phyloP scores from a whole-genome alignment of 2,888 invertebrate genomes.

The Caenorhabditis wallacei region DNA sequence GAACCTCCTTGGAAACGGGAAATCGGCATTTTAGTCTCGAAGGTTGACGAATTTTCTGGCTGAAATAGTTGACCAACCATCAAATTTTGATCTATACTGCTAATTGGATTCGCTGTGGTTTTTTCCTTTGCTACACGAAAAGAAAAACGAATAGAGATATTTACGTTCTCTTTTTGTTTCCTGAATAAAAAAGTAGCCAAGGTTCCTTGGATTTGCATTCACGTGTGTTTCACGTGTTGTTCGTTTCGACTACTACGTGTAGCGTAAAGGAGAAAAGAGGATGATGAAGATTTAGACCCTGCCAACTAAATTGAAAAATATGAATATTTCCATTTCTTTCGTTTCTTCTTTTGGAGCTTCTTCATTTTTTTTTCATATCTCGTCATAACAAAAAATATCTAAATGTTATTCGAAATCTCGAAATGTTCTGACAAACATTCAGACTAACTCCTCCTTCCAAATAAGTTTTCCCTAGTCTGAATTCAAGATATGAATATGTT shows the following conservation, averaged over 20 bases:
- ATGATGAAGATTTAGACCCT: constrained; percentile 18
- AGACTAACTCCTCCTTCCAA: no score
- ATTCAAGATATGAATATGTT: no score
- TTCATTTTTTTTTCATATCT: not conserved
- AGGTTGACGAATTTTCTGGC: not conserved
- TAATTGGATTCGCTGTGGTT: constrained; percentile 21
- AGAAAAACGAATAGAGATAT: not conserved
- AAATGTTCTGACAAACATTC: not conserved
- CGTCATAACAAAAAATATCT: not conserved
- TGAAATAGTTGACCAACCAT: constrained; percentile 13
- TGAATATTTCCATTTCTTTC: constrained; percentile 1
- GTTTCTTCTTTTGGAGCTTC: constrained; percentile 12
- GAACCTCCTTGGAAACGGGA: constrained; percentile 26
- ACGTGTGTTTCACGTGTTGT: constrained; percentile 44
- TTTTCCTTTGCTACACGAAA: not conserved
- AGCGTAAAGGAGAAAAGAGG: constrained; percentile 12
- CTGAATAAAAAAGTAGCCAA: constrained; percentile 3
- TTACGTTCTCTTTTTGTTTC: constrained; percentile 11
- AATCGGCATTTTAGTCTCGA: not conserved
- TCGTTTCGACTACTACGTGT: constrained; percentile 20
- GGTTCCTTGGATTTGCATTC: constrained; percentile 19
- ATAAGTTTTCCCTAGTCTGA: no score
- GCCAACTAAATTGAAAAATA: constrained; percentile 23
- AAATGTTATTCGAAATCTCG: not conserved
- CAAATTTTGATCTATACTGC: constrained; percentile 15